Percentiles rank a stretch among this genome's conserved stretches.
Conservation (phyloP, 2,113 vertebrate genomes). For the Antechinus flavipes region DNA sequence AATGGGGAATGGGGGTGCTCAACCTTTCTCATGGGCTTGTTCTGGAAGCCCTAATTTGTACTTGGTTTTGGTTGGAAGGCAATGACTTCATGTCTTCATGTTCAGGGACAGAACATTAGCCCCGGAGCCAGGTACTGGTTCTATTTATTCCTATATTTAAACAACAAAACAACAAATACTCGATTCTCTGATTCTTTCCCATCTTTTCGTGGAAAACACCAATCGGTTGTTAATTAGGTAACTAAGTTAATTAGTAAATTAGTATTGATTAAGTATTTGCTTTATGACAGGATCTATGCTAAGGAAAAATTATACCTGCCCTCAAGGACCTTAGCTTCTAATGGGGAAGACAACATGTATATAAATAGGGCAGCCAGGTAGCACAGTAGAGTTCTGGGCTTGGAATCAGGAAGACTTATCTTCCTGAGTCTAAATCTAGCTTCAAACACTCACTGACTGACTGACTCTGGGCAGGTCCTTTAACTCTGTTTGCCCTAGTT, state of each 20-base stretch:
- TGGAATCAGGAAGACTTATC: slow-evolving; percentile 20
- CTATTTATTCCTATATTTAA: background rate
- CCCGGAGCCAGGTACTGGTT: background rate
- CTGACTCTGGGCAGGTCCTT: background rate
- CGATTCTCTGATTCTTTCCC: background rate
- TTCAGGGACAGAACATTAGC: background rate
- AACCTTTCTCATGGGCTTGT: background rate
- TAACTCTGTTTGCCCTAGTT: slow-evolving; percentile 16
- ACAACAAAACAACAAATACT: background rate
- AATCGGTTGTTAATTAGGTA: background rate
- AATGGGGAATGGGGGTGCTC: no score
- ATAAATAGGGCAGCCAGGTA: background rate
- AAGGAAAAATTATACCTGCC: background rate
- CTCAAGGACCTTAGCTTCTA: background rate
- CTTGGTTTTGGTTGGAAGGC: background rate
- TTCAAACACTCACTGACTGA: background rate
- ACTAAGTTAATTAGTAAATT: no score
- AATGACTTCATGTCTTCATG: background rate
- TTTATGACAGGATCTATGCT: background rate
- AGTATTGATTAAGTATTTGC: background rate
- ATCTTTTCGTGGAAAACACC: background rate
- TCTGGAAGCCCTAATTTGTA: background rate
- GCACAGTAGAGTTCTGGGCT: background rate
- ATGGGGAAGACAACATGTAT: background rate
- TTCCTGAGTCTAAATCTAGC: background rate